These are phyloP conservation scores for Schizopygopsis pylzovi DNA, from an alignment of 2,797 vertebrate species.

Conservation along the genomic window DNA sequence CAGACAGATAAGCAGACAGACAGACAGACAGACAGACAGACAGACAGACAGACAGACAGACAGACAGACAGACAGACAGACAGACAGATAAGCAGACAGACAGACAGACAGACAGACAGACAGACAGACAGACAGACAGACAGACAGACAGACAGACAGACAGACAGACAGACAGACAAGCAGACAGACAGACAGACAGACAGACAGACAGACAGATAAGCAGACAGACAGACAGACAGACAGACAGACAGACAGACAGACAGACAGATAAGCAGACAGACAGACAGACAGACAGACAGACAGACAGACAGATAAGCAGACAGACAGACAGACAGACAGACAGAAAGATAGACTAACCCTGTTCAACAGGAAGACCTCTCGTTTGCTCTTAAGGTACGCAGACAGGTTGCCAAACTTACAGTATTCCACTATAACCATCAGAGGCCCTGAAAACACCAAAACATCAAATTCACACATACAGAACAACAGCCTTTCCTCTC, in stretches of 20 bases:
- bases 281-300: neutral
- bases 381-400: slow-evolving; percentile 90
- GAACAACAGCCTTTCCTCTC: neutral
- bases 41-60: too few species aligned
- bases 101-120: neutral
- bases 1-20: neutral
- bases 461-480: neutral
- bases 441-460: slow-evolving; percentile 78
- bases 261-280: too few species aligned
- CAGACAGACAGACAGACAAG: neutral
- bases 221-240: neutral
- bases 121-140: slow-evolving; percentile 11
- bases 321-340: neutral
- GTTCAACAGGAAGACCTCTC: slow-evolving; percentile 82
- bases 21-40: slow-evolving; percentile 20
- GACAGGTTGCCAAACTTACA: slow-evolving; percentile 94
- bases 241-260: slow-evolving; percentile 18
- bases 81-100: neutral
- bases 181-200: slow-evolving; percentile 26
- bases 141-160: neutral
- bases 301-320: neutral
- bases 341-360: slow-evolving; percentile 74
- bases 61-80: neutral
- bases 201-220: neutral
- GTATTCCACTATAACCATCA: slow-evolving; percentile 97